Conservation (phyloP, 2,797 vertebrate species). For the Heliangelus exortis region DNA sequence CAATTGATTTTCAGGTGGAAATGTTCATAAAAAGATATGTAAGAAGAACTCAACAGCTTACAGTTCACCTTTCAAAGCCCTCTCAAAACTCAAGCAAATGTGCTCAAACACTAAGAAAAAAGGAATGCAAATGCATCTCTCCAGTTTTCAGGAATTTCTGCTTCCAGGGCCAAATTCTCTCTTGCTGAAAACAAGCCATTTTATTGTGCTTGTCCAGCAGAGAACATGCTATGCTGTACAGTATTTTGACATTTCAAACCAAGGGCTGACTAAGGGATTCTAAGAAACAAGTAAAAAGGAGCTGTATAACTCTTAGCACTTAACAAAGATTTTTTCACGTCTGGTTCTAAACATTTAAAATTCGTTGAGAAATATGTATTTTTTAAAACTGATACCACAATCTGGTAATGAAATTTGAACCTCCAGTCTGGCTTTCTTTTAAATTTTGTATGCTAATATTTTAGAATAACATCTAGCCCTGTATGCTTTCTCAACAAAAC, state of each 20-base stretch:
- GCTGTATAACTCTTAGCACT: background rate
- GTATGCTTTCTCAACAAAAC: background rate
- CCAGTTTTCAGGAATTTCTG: constrained; percentile 3
- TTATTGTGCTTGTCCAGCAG: background rate
- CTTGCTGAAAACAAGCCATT: background rate
- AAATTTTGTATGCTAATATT: background rate
- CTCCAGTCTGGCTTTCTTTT: background rate
- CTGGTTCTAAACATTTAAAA: background rate
- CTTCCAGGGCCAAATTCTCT: background rate
- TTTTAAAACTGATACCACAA: background rate
- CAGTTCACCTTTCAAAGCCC: background rate
- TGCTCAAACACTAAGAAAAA: background rate
- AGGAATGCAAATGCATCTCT: constrained; percentile 1
- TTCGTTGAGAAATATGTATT: background rate
- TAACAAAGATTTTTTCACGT: background rate
- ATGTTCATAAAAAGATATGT: background rate
- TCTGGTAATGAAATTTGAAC: background rate
- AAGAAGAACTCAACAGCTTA: background rate
- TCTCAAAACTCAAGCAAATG: constrained; percentile 1
- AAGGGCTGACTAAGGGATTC: background rate
- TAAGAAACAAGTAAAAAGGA: background rate
- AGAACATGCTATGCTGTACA: background rate
- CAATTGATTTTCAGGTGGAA: background rate
- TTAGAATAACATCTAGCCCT: background rate
- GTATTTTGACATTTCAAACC: background rate